Percentiles rank a stretch among this genome's conserved stretches.
Conservation (phyloP, 2,797 vertebrate genomes). For the Poecilia velifera region DNA sequence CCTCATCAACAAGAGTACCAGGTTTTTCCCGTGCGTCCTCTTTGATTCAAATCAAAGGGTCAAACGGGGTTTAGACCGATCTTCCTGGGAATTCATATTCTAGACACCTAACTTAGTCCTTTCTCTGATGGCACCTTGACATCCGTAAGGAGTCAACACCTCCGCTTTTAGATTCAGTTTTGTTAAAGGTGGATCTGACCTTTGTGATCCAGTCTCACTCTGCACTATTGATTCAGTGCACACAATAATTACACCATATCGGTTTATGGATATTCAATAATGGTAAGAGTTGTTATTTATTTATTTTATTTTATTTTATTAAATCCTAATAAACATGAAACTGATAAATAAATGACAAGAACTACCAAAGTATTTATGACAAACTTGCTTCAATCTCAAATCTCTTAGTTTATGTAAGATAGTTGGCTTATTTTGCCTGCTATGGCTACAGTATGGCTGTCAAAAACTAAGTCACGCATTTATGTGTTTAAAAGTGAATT, state of each 20-base stretch:
- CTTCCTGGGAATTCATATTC: conserved; percentile 22
- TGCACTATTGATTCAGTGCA: neutral
- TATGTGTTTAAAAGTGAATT: neutral
- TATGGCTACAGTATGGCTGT: too few relatives aligned
- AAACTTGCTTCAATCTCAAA: neutral
- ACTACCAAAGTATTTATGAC: neutral
- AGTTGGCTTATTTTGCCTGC: neutral
- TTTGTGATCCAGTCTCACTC: conserved; percentile 30
- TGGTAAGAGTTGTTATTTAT: too few relatives aligned
- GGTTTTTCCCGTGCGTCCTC: conserved; percentile 9
- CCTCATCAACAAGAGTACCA: neutral
- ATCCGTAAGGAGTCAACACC: conserved; percentile 5
- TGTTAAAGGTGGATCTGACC: conserved; percentile 26
- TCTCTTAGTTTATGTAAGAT: neutral
- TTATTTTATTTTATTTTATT: neutral
- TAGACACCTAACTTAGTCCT: neutral
- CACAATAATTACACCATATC: neutral
- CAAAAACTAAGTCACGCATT: neutral
- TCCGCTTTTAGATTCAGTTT: conserved; percentile 17
- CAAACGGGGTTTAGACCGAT: neutral
- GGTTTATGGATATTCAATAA: too few relatives aligned
- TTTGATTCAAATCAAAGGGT: conserved; percentile 13
- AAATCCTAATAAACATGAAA: neutral
- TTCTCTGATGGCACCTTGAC: neutral
- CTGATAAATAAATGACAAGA: neutral